Evolutionary conservation across 2,113 vertebrate species (phyloP).

Genomic region (Apteryx mantelli): DNA sequence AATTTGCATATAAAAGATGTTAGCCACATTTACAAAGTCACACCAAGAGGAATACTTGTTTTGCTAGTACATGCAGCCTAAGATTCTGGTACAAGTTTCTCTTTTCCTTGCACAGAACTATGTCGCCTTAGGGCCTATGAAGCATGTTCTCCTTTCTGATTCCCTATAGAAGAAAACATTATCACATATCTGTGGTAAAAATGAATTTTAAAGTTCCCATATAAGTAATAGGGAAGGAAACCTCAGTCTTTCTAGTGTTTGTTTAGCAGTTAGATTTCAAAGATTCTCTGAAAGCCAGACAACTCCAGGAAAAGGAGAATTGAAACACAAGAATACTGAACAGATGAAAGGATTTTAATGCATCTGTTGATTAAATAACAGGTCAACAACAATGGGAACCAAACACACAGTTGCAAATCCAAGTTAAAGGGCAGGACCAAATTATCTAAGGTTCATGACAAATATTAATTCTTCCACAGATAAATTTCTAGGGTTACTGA

Average conservation of each 20-base stretch:
- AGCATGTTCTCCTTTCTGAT: not conserved
- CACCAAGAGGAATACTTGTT: not conserved
- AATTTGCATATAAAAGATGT: not conserved
- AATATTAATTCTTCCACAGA: not conserved
- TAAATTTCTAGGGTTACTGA: not conserved
- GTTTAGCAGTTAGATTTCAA: slow-evolving; percentile 52
- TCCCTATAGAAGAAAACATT: not conserved
- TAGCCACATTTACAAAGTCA: not conserved
- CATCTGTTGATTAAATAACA: slow-evolving; percentile 29
- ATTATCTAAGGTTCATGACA: not conserved
- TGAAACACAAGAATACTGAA: slow-evolving; percentile 17
- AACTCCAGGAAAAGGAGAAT: slow-evolving; percentile 64
- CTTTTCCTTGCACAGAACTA: not conserved
- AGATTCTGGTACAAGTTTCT: not conserved
- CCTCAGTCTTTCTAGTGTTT: slow-evolving; percentile 47
- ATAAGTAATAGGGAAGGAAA: slow-evolving; percentile 50
- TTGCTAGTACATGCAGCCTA: not conserved
- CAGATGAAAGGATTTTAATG: slow-evolving; percentile 42
- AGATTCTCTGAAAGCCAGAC: slow-evolving; percentile 49
- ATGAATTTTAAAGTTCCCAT: not conserved
- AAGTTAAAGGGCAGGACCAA: slow-evolving; percentile 22
- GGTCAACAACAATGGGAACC: slow-evolving; percentile 60
- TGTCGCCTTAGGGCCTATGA: not conserved
- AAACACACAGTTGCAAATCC: not conserved
- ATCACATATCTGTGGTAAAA: slow-evolving; percentile 12